These are phyloP conservation scores for Tragopan temminckii DNA, from an alignment of 2,797 vertebrate genomes.

Conservation along the genomic window DNA sequence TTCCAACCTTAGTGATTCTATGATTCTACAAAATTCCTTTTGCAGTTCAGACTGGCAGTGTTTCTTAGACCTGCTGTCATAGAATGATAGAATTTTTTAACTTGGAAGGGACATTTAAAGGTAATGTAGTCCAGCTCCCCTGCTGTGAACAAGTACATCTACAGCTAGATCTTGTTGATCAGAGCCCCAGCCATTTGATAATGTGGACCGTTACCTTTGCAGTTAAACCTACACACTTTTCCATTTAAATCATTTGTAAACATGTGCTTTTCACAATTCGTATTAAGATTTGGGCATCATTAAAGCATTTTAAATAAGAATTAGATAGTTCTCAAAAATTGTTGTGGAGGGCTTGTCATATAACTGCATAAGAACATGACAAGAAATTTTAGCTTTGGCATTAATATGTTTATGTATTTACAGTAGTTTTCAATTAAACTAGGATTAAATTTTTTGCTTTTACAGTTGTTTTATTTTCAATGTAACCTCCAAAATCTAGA, in stretches of 20 bases:
- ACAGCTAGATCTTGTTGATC: too few relatives aligned
- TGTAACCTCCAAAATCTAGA: background rate
- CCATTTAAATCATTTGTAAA: background rate
- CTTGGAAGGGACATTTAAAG: too few relatives aligned
- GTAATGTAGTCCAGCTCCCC: too few relatives aligned
- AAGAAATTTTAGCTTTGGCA: background rate
- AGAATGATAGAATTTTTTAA: too few relatives aligned
- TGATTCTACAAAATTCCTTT: background rate
- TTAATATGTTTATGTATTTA: background rate
- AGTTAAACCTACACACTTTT: background rate
- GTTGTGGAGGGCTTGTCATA: background rate
- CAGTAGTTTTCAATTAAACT: background rate
- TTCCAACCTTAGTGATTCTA: too few relatives aligned
- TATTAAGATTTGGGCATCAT: background rate
- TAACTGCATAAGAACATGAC: background rate
- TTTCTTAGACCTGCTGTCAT: background rate
- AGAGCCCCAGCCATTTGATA: background rate
- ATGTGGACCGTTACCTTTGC: background rate
- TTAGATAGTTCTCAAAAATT: background rate
- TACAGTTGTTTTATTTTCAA: background rate
- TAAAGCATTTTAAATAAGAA: background rate
- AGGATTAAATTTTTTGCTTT: background rate
- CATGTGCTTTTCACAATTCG: background rate
- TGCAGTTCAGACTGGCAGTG: background rate
- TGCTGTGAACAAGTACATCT: too few relatives aligned